These are phyloP conservation scores for Salvelinus sp. DNA, from an alignment of 2,113 vertebrate species.

Conservation along the genomic window DNA sequence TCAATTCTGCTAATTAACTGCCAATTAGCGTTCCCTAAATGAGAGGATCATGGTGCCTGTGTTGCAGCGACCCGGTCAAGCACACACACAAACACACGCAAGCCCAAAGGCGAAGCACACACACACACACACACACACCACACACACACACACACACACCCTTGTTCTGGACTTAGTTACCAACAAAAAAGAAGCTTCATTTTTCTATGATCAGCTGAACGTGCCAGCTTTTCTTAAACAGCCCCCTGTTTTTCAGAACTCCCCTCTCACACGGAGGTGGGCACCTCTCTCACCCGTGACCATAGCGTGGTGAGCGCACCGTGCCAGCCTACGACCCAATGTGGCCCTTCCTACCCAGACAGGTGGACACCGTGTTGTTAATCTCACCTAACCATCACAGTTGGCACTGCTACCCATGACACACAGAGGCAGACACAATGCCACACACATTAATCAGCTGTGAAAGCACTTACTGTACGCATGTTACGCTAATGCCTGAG, in stretches of 20 bases:
- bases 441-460: conserved; percentile 60
- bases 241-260: conserved; percentile 75
- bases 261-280: conserved; percentile 70
- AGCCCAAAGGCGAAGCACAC: neutral
- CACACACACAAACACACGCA: neutral
- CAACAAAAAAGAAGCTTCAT: conserved; percentile 37
- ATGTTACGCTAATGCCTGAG: conserved; percentile 29
- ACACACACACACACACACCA: conserved; percentile 1
- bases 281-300: conserved; percentile 52
- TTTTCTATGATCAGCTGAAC: conserved; percentile 75
- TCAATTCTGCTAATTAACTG: conserved; percentile 97
- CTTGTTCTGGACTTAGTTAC: conserved; percentile 49
- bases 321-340: conserved; percentile 78
- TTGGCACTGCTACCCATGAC: conserved; percentile 70
- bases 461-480: conserved; percentile 38
- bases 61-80: conserved; percentile 75
- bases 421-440: conserved; percentile 40
- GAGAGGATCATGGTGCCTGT: conserved; percentile 90
- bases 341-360: conserved; percentile 75
- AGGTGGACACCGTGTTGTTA: conserved; percentile 81
- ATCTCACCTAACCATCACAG: conserved; percentile 59
- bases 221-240: conserved; percentile 68
- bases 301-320: conserved; percentile 38
- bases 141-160: neutral
- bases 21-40: conserved; percentile 95